phyloP scores from a whole-genome alignment of 2,888 invertebrate species.

The Pyrrhia umbra region DNA sequence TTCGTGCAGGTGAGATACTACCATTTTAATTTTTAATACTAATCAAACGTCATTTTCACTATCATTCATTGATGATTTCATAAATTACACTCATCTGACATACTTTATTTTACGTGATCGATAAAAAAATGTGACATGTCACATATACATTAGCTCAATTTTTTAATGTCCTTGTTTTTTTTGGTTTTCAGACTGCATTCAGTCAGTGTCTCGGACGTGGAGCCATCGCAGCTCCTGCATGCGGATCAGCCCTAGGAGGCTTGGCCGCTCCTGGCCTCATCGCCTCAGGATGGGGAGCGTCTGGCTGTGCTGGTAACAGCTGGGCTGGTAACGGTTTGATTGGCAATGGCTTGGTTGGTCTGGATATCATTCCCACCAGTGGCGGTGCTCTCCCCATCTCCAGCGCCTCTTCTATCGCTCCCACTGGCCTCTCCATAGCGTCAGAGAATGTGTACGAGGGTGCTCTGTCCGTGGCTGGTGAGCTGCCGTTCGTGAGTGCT shows the following conservation, averaged over 20 bases:
- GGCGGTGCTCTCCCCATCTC: slow-evolving; percentile 47
- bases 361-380: slow-evolving; percentile 46
- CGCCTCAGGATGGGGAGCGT: slow-evolving; percentile 16
- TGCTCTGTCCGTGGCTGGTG: no score
- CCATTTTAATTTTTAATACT: no score
- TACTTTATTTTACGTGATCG: no score
- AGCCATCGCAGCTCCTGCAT: neutral
- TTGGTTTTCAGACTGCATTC: slow-evolving; percentile 2
- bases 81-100: no score
- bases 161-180: neutral
- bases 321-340: slow-evolving; percentile 7
- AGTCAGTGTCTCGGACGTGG: slow-evolving; percentile 3
- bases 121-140: no score
- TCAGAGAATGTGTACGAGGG: slow-evolving; percentile 56
- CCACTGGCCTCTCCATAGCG: slow-evolving; percentile 44
- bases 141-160: no score
- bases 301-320: slow-evolving; percentile 1
- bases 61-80: no score
- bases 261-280: no score
- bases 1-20: slow-evolving; percentile 26
- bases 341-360: slow-evolving; percentile 47
- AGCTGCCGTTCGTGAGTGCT: slow-evolving; percentile 48
- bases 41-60: no score
- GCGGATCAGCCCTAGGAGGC: no score
- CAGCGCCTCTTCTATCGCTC: slow-evolving; percentile 39